A percentile compares a stretch with the other conserved stretches of the same genome.
Conservation (phyloP, 2,113 vertebrate genomes). For the Prionailurus viverrinus region DNA sequence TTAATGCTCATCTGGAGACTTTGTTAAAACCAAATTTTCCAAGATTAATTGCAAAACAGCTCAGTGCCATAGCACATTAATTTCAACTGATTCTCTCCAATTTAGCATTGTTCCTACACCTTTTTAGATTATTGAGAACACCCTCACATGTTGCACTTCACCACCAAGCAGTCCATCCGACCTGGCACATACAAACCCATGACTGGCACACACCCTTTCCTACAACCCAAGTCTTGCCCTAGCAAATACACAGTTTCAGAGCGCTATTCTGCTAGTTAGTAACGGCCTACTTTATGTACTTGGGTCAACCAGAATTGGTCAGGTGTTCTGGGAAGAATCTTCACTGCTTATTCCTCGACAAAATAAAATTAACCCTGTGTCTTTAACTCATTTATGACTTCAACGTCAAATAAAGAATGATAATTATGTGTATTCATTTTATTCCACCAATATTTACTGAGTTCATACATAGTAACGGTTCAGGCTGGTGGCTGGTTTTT, state of each 20-base stretch:
- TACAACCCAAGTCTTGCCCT: too few relatives aligned
- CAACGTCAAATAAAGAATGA: neutral
- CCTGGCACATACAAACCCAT: neutral
- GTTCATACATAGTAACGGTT: neutral
- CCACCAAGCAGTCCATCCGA: neutral
- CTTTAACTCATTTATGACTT: neutral
- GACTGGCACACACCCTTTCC: accelerated
- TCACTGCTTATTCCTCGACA: neutral
- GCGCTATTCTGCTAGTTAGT: neutral
- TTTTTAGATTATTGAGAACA: neutral
- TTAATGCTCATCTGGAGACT: neutral
- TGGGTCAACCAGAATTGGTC: neutral
- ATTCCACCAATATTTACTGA: constrained; percentile 46
- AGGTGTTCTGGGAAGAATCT: neutral
- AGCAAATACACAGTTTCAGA: accelerated
- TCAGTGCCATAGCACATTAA: neutral
- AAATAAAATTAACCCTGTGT: neutral
- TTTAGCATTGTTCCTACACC: neutral
- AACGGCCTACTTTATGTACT: neutral
- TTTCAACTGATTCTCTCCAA: neutral
- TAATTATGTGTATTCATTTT: neutral
- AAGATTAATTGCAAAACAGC: neutral
- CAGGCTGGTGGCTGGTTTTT: neutral
- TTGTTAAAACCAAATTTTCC: neutral
- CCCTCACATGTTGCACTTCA: neutral